Evolutionary conservation across 2,888 invertebrate genomes (phyloP).

Genomic region (Sarcophaga carnaria): DNA sequence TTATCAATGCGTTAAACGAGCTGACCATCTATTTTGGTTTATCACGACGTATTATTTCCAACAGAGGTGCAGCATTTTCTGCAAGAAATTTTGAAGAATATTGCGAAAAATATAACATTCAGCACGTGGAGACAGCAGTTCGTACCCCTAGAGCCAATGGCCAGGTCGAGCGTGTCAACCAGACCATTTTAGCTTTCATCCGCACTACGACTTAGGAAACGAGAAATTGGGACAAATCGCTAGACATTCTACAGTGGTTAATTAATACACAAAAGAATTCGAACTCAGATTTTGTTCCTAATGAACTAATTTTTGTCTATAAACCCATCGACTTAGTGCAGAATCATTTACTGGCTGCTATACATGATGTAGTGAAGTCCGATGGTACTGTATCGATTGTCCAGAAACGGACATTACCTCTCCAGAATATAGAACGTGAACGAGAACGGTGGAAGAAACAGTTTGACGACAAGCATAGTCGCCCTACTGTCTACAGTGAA

Average conservation of each 20-base stretch:
- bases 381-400: neutral
- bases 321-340: neutral
- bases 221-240: neutral
- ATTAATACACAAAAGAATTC: neutral
- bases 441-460: slow-evolving; percentile 54
- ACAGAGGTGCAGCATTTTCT: neutral
- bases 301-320: slow-evolving; percentile 28
- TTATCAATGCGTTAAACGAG: slow-evolving; percentile 4
- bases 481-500: slow-evolving; percentile 29
- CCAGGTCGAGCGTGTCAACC: slow-evolving; percentile 11
- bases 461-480: slow-evolving; percentile 47
- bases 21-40: slow-evolving; percentile 16
- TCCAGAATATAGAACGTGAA: slow-evolving; percentile 41
- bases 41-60: slow-evolving; percentile 9
- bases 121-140: slow-evolving; percentile 10
- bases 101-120: slow-evolving; percentile 2
- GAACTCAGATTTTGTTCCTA: slow-evolving; percentile 36
- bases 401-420: slow-evolving; percentile 44
- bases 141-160: slow-evolving; percentile 20
- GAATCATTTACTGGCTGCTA: neutral
- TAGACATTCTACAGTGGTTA: neutral
- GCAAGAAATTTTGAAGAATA: neutral
- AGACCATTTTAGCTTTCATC: slow-evolving; percentile 1
- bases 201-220: neutral
- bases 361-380: neutral